Evolutionary conservation across 2,888 invertebrate species (phyloP), one percentile per base, ranked within the genome.

Genomic region (Brassicogethes aeneus): DNA sequence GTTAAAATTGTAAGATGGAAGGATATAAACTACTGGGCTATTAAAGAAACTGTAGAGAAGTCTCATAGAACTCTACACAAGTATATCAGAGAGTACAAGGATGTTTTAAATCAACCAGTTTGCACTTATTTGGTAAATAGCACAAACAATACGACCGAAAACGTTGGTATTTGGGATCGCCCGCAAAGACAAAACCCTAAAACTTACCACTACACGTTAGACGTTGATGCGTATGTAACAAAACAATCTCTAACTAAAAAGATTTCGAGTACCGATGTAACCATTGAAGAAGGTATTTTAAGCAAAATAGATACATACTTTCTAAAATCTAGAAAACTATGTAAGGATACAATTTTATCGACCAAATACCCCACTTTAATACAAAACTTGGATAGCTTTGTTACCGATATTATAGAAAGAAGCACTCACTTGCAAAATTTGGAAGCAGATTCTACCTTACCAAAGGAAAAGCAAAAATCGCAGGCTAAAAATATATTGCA

Each of bases 1-100:
- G 87, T 97, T 1, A 94, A 95, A 67, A 95, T 99, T 40, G 88
- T 88, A 37, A 78, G 90, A 30, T 99, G 96, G 88, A 83, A 90
- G 57, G 96, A 99, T 59, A 78, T 91, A 10, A 96, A 87, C 57
- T 93, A 94, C 63, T 95, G 91, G 81, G 84, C 93, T 17, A 82
- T 97, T 40, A 91, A 88, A 53, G 85, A 87, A 51, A 85, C 91
- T 0, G 82, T 93, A 0, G 83, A 86, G 31, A 91, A 89, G 59
- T 85, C 90, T 0, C 94, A 95, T 61, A 81, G 85, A 47, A 86
- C 82, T 14, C 70, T 96, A 7, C 86, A 88, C 61, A 93, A 92
- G 63, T 83, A 85, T 59, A 80, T 90, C 17, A 86, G 85, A 57
- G 85, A 91, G 57, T 96, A 84, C 68, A 85, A 88, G 76, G 73